Percentiles rank a stretch among this genome's conserved stretches.
Evolutionary conservation across 1,140 invertebrate genomes (phyloP).

Genomic region (Atta colombica): DNA sequence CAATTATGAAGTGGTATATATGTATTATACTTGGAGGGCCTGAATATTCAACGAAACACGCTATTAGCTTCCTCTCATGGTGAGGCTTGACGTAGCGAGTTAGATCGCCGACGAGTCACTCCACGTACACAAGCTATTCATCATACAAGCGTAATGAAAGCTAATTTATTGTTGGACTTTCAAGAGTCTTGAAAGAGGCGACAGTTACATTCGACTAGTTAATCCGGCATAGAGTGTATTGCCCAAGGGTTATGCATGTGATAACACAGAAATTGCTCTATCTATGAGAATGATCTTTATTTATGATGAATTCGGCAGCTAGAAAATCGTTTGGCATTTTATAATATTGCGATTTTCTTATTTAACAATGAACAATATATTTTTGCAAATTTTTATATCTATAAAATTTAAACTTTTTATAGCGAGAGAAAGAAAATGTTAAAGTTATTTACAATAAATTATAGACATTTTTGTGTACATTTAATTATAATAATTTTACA

Average conservation of each 20-base stretch:
- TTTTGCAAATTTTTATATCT: not conserved
- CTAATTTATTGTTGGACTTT: slow-evolving; percentile 59
- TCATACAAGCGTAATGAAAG: slow-evolving; percentile 60
- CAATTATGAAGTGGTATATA: slow-evolving; percentile 73
- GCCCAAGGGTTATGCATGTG: slow-evolving; percentile 1
- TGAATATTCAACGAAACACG: slow-evolving; percentile 79
- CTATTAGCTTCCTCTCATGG: slow-evolving; percentile 75
- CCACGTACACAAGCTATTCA: slow-evolving; percentile 68
- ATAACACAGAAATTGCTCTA: slow-evolving; percentile 20
- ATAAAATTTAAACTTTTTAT: not conserved
- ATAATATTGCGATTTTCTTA: not conserved
- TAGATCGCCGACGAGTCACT: slow-evolving; percentile 66
- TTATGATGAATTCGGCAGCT: not conserved
- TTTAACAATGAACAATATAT: no score
- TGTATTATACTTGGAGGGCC: slow-evolving; percentile 54
- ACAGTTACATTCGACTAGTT: slow-evolving; percentile 44
- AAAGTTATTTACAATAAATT: not conserved
- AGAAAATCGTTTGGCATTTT: not conserved
- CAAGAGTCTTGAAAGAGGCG: slow-evolving; percentile 22
- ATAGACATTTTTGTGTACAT: no score
- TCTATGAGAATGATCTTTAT: not conserved
- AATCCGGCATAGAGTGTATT: slow-evolving; percentile 3
- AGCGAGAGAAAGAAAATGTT: not conserved
- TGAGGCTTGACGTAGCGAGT: slow-evolving; percentile 61
- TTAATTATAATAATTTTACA: no score